Percentiles rank a stretch among this genome's conserved stretches.
phyloP scores from a whole-genome alignment of 2,888 invertebrate genomes.

The Buathra laborator region DNA sequence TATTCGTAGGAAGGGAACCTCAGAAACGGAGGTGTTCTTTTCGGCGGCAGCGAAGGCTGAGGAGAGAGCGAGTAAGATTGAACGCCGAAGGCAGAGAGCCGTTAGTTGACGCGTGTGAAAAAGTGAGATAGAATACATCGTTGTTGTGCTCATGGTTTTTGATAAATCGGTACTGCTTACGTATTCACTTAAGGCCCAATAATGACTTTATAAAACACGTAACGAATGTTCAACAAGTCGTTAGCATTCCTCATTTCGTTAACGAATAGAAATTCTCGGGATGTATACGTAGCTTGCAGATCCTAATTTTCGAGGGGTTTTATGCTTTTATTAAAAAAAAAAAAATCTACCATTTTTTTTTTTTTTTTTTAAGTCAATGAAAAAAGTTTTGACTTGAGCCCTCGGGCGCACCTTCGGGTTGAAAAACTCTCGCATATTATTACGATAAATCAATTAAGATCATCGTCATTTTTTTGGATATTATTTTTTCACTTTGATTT shows the following conservation, averaged over 20 bases:
- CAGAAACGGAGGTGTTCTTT: constrained; percentile 31
- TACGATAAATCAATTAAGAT: constrained; percentile 67
- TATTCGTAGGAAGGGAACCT: constrained; percentile 26
- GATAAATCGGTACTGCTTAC: constrained; percentile 80
- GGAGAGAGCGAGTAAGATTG: constrained; percentile 20
- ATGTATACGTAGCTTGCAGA: constrained; percentile 12
- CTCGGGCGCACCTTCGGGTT: constrained; percentile 10
- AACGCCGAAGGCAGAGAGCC: constrained; percentile 4
- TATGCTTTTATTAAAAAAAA: constrained; percentile 47
- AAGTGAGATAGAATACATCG: constrained; percentile 33
- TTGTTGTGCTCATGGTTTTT: constrained; percentile 69
- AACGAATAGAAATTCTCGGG: constrained; percentile 8
- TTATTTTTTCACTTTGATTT: constrained; percentile 53
- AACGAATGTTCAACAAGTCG: constrained; percentile 74
- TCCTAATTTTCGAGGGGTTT: constrained; percentile 26
- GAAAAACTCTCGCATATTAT: constrained; percentile 67
- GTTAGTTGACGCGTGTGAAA: constrained; percentile 6
- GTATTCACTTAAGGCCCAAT: constrained; percentile 79
- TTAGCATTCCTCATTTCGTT: constrained; percentile 78
- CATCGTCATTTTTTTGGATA: constrained; percentile 31
- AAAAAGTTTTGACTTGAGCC: not conserved
- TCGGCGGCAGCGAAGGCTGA: not conserved
- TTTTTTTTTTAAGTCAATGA: not conserved
- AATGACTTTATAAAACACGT: constrained; percentile 82
- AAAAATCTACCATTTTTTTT: not conserved